Conservation (phyloP, 2,113 vertebrate genomes). For the Geococcyx californianus region DNA sequence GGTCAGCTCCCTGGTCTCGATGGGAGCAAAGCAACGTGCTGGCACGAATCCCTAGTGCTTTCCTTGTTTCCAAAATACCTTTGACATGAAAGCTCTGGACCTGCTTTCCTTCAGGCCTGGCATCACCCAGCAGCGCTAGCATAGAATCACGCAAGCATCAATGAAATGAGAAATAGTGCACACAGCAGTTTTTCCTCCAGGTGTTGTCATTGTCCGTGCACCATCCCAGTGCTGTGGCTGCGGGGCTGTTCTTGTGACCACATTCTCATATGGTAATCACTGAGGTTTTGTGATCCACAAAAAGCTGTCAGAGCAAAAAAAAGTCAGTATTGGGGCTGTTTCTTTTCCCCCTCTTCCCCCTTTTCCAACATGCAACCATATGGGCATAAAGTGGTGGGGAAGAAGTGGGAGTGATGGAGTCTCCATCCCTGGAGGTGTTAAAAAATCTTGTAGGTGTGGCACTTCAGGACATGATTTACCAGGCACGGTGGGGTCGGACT, state of each 20-base stretch:
- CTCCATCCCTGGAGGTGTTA: too few relatives aligned
- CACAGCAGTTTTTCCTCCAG: not conserved
- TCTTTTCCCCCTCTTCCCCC: not conserved
- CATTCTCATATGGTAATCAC: accelerated
- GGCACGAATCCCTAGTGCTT: not conserved
- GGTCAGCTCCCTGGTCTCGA: not conserved
- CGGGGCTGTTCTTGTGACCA: not conserved
- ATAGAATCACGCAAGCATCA: too few relatives aligned
- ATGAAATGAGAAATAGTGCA: not conserved
- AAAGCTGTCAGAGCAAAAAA: not conserved
- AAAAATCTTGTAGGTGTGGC: too few relatives aligned
- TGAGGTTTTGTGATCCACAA: not conserved
- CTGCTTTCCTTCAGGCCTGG: not conserved
- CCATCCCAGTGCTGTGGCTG: too few relatives aligned
- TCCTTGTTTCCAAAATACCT: not conserved
- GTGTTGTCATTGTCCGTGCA: not conserved
- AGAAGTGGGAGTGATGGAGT: too few relatives aligned
- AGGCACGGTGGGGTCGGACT: too few relatives aligned
- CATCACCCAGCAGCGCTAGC: not conserved
- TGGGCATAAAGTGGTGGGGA: not conserved
- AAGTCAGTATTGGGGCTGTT: not conserved
- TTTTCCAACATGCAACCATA: not conserved
- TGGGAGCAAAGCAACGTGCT: not conserved
- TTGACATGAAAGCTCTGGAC: not conserved
- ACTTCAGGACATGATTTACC: too few relatives aligned